Conservation (phyloP, 1,140 invertebrate species). For the Oncopodura yosiiana region DNA sequence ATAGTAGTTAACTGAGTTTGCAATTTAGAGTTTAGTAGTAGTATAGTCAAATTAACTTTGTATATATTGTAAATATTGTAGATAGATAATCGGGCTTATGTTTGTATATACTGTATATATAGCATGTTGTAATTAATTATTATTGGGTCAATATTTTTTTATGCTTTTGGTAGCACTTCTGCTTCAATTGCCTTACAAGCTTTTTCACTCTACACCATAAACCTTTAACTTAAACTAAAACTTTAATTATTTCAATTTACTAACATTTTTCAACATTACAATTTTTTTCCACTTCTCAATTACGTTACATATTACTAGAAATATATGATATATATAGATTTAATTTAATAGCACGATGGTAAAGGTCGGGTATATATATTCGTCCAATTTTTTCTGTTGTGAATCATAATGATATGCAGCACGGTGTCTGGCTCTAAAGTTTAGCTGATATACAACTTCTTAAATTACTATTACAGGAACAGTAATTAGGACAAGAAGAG, state of each 20-base stretch:
- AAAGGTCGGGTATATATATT: background rate
- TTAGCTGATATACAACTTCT: background rate
- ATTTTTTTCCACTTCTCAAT: too few species aligned
- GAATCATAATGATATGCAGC: background rate
- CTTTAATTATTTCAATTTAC: too few species aligned
- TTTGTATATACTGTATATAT: background rate
- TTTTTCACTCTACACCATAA: too few species aligned
- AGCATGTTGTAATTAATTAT: background rate
- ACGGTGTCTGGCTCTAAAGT: background rate
- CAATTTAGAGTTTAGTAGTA: background rate
- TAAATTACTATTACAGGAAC: slow-evolving; percentile 8
- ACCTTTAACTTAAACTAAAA: too few species aligned
- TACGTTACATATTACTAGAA: too few species aligned
- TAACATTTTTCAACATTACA: too few species aligned
- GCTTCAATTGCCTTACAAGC: too few species aligned
- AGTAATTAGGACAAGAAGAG: slow-evolving; percentile 3
- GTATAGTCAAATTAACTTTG: background rate
- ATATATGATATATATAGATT: too few species aligned
- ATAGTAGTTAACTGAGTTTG: background rate
- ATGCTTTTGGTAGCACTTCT: too few species aligned
- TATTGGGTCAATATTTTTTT: too few species aligned
- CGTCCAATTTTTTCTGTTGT: background rate
- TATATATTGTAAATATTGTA: background rate
- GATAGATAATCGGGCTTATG: background rate
- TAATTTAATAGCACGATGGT: background rate